These are phyloP conservation scores for Hapalemur alaotrensis DNA, from an alignment of 2,797 vertebrate genomes.

Conservation along the genomic window DNA sequence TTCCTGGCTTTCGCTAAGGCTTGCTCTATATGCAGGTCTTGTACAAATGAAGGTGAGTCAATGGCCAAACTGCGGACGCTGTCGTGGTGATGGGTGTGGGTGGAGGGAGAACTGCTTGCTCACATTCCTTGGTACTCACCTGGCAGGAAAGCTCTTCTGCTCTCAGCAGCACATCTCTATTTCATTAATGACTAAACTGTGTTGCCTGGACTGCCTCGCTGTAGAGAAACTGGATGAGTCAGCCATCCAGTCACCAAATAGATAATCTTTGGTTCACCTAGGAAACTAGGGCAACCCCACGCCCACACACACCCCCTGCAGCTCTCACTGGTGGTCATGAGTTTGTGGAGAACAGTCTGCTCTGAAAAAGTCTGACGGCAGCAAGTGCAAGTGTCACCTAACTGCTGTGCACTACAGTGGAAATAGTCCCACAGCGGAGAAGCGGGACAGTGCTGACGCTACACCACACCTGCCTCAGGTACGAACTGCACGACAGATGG, in stretches of 20 bases:
- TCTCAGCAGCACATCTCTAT: not conserved
- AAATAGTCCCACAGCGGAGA: not conserved
- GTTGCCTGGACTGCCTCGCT: not conserved
- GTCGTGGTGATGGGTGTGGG: not conserved
- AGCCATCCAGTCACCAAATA: not conserved
- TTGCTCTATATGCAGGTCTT: not conserved
- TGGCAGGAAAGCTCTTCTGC: conserved; percentile 42
- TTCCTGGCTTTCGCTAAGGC: conserved; percentile 6
- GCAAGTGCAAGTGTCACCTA: not conserved
- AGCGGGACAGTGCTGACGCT: not conserved
- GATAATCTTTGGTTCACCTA: not conserved
- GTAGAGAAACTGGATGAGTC: not conserved
- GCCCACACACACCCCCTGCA: not conserved
- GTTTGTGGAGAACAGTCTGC: not conserved
- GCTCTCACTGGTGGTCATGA: not conserved
- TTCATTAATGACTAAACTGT: conserved; percentile 34
- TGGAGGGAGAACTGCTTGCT: not conserved
- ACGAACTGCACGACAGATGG: not conserved
- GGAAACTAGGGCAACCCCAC: not conserved
- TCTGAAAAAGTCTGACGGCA: conserved; percentile 35
- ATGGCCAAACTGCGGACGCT: not conserved
- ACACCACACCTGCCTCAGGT: not conserved
- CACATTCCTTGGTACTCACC: conserved; percentile 47
- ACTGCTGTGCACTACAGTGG: rapidly evolving
- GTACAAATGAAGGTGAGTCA: not conserved